phyloP scores from a whole-genome alignment of 2,888 invertebrate genomes.

The Polydrusus pterygomalis region DNA sequence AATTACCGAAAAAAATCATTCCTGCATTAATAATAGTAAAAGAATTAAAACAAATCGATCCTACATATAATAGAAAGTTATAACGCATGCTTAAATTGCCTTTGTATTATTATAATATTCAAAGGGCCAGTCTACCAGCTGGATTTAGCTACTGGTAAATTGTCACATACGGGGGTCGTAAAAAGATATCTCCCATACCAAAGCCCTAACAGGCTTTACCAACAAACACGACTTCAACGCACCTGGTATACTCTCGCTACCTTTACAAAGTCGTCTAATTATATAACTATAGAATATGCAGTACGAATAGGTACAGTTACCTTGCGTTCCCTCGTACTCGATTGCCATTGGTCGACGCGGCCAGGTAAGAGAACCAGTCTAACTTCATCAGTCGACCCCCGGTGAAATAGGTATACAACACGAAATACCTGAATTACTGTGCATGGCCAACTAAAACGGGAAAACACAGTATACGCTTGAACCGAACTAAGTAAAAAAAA shows the following conservation, averaged over 20 bases:
- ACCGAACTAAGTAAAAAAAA: constrained; percentile 44
- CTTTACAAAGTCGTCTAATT: constrained; percentile 65
- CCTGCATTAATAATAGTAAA: too few relatives aligned
- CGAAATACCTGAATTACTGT: constrained; percentile 63
- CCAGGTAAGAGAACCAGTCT: constrained; percentile 66
- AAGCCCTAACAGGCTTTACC: neutral
- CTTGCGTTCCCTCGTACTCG: constrained; percentile 64
- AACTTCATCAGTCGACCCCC: constrained; percentile 63
- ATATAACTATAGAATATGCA: constrained; percentile 68
- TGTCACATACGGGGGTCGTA: constrained; percentile 12
- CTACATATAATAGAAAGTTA: neutral
- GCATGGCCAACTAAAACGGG: constrained; percentile 16
- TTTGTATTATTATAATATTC: constrained; percentile 9
- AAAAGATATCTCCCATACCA: neutral
- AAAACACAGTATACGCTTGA: constrained; percentile 58
- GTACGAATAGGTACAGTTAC: constrained; percentile 66
- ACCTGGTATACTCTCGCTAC: constrained; percentile 34
- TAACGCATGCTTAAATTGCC: neutral
- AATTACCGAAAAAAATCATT: too few relatives aligned
- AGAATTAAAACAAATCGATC: neutral
- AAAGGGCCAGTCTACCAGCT: constrained; percentile 1
- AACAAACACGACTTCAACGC: neutral
- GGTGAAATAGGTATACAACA: constrained; percentile 64
- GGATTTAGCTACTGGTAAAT: constrained; percentile 1
- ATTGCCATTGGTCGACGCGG: constrained; percentile 44